Conservation (phyloP, 2,113 vertebrate species). For the Catagonus wagneri region DNA sequence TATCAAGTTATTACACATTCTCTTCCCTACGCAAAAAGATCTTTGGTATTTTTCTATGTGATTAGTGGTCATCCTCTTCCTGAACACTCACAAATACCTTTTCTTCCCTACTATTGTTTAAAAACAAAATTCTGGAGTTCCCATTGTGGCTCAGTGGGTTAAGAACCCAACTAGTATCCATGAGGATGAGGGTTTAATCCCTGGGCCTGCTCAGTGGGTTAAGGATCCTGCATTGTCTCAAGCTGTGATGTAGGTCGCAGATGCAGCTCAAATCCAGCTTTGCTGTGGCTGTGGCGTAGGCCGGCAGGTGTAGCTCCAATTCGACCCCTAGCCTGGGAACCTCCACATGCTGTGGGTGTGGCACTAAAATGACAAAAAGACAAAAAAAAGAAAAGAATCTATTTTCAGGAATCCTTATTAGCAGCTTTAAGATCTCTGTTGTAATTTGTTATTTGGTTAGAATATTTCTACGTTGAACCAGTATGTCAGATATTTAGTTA, state of each 20-base stretch:
- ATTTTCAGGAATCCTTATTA: background rate
- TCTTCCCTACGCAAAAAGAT: background rate
- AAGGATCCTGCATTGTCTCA: too few species aligned
- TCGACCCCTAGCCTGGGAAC: too few species aligned
- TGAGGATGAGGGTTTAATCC: too few species aligned
- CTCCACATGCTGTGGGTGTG: too few species aligned
- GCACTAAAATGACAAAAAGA: too few species aligned
- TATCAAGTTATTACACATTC: background rate
- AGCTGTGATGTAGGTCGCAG: too few species aligned
- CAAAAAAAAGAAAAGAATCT: background rate
- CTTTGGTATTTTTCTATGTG: background rate
- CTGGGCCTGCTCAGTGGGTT: too few species aligned
- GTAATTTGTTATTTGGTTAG: background rate
- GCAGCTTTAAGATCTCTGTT: background rate
- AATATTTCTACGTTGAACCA: background rate
- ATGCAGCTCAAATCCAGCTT: too few species aligned
- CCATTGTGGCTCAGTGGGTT: too few species aligned
- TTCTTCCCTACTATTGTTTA: background rate
- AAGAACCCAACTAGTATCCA: too few species aligned
- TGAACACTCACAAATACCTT: background rate
- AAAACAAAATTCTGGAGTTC: background rate
- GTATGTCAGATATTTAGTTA: background rate
- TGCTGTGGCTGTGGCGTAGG: too few species aligned
- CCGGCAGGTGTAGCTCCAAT: too few species aligned
- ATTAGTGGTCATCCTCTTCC: background rate